Base-by-base conservation (phyloP, 2,888 invertebrate genomes). In the Cheilosia impressa region DNA sequence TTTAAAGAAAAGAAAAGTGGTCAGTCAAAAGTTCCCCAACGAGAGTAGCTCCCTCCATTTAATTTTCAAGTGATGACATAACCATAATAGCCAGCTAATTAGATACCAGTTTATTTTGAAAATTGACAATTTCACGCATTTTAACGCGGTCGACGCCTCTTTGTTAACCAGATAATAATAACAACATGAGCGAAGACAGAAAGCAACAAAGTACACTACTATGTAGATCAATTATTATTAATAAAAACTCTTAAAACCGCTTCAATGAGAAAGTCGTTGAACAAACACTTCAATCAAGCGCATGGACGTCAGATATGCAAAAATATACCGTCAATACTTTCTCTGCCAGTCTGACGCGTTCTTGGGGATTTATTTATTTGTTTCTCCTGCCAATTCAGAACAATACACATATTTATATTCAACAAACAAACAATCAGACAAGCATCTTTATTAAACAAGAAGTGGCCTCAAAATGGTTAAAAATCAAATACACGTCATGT, bases 191-290 rank as follows among this genome's bases (percentile, higher is more conserved):
- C 19, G 50, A 52, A 52, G 27, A 55, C 68, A 52, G 34, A 34
- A 19, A 47, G 17, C 4, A 41, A 34, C 19, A 47, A 34, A 50
- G 15, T 47, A 55, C 60, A 53, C 45, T 17, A 41, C 68, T 13
- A 75, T 80, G 58, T 80, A 53, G 80, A 80, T 68, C 80, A 80
- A 43, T 75, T 60, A 47, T 75, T 60, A 47, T 38, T 75, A 45
- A 53, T 45, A 66, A 38, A 53, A 66, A 27, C 17, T 62, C 38
- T 69, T 53, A 45, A 68, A 75, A 57, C 57, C 52, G 68, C 43
- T 62, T 47, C 24, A 80, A 68, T 66, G 66, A 80, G 80, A 80
- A 80, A 80, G 80, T 62, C 68, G 66, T 62, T 75, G 68, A 80
- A 22, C 66, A 75, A 80, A 75, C 60, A 80, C 60, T 62, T 31